phyloP scores from a whole-genome alignment of 1,140 invertebrate genomes.

The Olivierus martensii region DNA sequence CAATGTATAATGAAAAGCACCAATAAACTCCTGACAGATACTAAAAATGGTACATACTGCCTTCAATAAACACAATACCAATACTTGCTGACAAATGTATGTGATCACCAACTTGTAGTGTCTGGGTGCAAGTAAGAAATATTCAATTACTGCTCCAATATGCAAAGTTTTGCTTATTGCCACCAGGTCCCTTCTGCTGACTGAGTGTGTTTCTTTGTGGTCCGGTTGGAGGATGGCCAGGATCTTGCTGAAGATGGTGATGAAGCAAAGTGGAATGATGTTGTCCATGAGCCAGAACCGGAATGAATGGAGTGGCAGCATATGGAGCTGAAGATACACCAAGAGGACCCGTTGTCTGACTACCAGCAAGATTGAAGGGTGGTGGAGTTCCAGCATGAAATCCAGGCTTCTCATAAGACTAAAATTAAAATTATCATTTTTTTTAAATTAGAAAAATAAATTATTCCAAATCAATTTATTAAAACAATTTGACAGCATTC shows the following conservation, averaged over 20 bases:
- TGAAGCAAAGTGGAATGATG: conserved; percentile 49
- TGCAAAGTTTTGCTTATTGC: conserved; percentile 11
- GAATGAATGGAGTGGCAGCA: conserved; percentile 42
- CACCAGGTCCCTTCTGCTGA: conserved; percentile 5
- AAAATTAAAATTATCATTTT: too few species aligned
- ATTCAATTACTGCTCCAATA: conserved; percentile 14
- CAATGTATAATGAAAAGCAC: too few species aligned
- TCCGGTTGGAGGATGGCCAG: conserved; percentile 7
- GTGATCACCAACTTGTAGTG: too few species aligned
- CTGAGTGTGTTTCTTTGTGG: conserved; percentile 10
- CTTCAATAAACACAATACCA: too few species aligned
- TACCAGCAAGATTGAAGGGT: conserved; percentile 56
- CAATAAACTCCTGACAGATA: too few species aligned
- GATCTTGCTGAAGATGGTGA: conserved; percentile 55
- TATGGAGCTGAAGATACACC: conserved; percentile 46
- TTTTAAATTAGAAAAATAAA: too few species aligned
- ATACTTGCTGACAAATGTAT: too few species aligned
- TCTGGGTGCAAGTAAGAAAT: too few species aligned
- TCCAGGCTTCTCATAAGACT: conserved; percentile 72
- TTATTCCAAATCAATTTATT: too few species aligned
- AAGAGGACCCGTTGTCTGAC: conserved; percentile 49
- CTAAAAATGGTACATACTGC: too few species aligned
- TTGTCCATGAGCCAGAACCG: conserved; percentile 49
- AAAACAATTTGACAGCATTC: too few species aligned
- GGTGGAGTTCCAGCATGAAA: conserved; percentile 70